A percentile compares a stretch with the other conserved stretches of the same genome.
These are phyloP conservation scores for Pyxicephalus adspersus DNA, from an alignment of 2,113 vertebrate species.

Conservation along the genomic window DNA sequence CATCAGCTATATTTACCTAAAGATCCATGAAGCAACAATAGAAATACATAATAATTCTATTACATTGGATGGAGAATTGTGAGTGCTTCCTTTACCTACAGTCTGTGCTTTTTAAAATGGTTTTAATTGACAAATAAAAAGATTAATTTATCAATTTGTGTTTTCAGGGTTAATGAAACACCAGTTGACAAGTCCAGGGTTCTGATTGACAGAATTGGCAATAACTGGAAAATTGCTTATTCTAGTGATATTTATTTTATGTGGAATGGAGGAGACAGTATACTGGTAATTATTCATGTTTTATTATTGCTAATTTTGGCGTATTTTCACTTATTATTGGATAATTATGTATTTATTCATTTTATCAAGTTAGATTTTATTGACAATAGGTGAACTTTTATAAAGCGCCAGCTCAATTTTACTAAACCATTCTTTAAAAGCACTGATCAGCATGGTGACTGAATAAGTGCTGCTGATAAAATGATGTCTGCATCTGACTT, in stretches of 20 bases:
- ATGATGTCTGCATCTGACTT: too few species aligned
- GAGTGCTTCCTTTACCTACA: slow-evolving; percentile 58
- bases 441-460: too few species aligned
- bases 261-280: slow-evolving; percentile 80
- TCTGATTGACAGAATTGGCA: slow-evolving; percentile 70
- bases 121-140: not conserved
- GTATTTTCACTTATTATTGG: too few species aligned
- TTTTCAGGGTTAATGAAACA: slow-evolving; percentile 54
- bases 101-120: not conserved
- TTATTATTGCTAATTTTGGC: too few species aligned
- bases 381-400: too few species aligned
- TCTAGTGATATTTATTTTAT: slow-evolving; percentile 77
- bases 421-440: too few species aligned
- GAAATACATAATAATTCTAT: slow-evolving; percentile 69
- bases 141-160: not conserved
- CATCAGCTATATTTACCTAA: slow-evolving; percentile 71
- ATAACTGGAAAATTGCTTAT: slow-evolving; percentile 74
- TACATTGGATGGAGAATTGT: slow-evolving; percentile 69
- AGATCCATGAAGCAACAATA: slow-evolving; percentile 74
- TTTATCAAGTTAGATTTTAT: too few species aligned
- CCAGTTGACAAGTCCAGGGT: slow-evolving; percentile 79
- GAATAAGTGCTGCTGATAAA: too few species aligned
- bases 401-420: too few species aligned
- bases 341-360: too few species aligned
- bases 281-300: slow-evolving; percentile 69